Percentiles rank a stretch among this genome's conserved stretches.
phyloP scores from a whole-genome alignment of 2,888 invertebrate species.

The Diabrotica balteata region DNA sequence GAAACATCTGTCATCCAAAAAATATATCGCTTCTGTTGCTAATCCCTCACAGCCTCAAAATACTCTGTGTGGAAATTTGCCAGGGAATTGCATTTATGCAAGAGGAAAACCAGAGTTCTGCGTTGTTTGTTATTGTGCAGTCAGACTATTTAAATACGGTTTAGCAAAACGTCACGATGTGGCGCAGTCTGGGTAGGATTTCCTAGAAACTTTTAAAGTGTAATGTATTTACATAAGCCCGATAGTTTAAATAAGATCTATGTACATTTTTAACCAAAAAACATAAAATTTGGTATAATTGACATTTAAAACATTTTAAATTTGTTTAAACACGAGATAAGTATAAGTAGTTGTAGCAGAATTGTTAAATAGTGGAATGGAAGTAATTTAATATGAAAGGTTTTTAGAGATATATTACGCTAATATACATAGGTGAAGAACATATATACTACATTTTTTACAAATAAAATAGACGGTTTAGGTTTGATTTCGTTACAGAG shows the following conservation, averaged over 20 bases:
- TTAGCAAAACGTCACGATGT: slow-evolving; percentile 16
- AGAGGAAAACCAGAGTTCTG: slow-evolving; percentile 15
- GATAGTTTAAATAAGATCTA: too few species aligned
- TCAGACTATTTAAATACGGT: slow-evolving; percentile 25
- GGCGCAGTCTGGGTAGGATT: too few species aligned
- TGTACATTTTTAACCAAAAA: not conserved
- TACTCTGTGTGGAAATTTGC: slow-evolving; percentile 41
- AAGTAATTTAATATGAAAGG: too few species aligned
- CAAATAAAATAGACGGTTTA: too few species aligned
- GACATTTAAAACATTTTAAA: not conserved
- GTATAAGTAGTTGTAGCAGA: too few species aligned
- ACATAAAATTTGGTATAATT: not conserved
- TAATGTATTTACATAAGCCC: slow-evolving; percentile 15
- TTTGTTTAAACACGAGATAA: too few species aligned
- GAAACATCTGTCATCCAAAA: slow-evolving; percentile 32
- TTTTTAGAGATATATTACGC: too few species aligned
- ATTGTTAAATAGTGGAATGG: too few species aligned
- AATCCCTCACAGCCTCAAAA: slow-evolving; percentile 27
- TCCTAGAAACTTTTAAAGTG: slow-evolving; percentile 24
- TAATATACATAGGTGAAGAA: too few species aligned
- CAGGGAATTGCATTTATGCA: slow-evolving; percentile 41
- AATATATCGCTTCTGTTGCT: slow-evolving; percentile 23
- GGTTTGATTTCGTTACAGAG: too few species aligned
- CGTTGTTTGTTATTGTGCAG: slow-evolving; percentile 17
- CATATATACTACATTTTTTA: too few species aligned